A percentile compares a stretch with the other conserved stretches of the same genome.
Evolutionary conservation across 2,113 vertebrate species (phyloP).

Genomic region (Oreochromis aureus): DNA sequence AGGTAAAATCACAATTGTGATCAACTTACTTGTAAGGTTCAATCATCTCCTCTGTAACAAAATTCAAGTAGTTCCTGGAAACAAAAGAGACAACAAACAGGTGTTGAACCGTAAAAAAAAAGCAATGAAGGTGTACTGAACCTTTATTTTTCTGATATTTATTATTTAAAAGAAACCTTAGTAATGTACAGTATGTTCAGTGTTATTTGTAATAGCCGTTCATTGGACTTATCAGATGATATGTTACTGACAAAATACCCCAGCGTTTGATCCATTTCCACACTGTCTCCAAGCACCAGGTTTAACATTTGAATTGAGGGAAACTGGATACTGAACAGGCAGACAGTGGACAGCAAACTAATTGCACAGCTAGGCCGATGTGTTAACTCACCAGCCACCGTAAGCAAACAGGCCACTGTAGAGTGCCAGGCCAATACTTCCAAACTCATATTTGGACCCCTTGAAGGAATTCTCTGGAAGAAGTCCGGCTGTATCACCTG

Average conservation of each 20-base stretch:
- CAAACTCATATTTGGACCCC: constrained; percentile 80
- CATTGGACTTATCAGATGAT: background rate
- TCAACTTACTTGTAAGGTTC: constrained; percentile 88
- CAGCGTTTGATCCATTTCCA: background rate
- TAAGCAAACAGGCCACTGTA: constrained; percentile 98
- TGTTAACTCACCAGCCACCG: constrained; percentile 85
- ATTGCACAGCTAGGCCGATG: background rate
- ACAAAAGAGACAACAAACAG: background rate
- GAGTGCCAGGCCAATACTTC: constrained; percentile 85
- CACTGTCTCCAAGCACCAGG: background rate
- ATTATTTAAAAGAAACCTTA: background rate
- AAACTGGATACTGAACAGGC: background rate
- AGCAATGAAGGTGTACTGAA: background rate
- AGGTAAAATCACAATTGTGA: background rate
- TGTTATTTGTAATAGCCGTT: background rate
- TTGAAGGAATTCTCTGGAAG: constrained; percentile 79
- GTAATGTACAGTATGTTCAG: background rate
- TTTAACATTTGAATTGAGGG: background rate
- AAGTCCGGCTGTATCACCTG: constrained; percentile 75
- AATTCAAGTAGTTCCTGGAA: constrained; percentile 97
- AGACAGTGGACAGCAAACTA: background rate
- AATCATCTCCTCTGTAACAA: constrained; percentile 98
- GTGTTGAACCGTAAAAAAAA: background rate
- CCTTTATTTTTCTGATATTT: background rate
- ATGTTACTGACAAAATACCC: background rate